Conservation (phyloP, 30 jellyfish, hydroid and myxozoan species). For the Cassiopea andromeda region DNA sequence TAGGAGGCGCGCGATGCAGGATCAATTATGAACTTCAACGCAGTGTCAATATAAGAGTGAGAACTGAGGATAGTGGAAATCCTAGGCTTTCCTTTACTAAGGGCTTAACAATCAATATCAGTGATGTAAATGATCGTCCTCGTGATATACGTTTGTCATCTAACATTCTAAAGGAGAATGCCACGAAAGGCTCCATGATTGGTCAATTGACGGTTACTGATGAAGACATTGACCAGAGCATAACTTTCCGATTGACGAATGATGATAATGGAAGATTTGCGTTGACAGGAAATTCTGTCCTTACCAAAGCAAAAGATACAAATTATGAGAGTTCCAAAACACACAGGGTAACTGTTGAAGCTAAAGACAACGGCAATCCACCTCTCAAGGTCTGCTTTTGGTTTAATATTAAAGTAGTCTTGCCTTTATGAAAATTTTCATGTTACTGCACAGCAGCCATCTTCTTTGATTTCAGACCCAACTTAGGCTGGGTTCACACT, state of each 20-base stretch:
- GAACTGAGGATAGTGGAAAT: slow-evolving; percentile 73
- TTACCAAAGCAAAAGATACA: slow-evolving; percentile 67
- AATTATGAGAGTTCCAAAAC: slow-evolving; percentile 72
- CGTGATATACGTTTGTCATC: slow-evolving; percentile 66
- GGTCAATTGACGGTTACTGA: slow-evolving; percentile 80
- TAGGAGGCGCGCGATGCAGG: slow-evolving; percentile 73
- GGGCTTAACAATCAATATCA: slow-evolving; percentile 28
- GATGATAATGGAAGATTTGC: slow-evolving; percentile 77
- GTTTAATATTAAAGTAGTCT: neutral
- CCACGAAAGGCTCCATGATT: slow-evolving; percentile 71
- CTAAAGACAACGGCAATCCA: slow-evolving; percentile 85
- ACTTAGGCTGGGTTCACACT: too few relatives aligned
- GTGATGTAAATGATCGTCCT: slow-evolving; percentile 84
- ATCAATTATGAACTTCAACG: slow-evolving; percentile 73
- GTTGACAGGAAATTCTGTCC: slow-evolving; percentile 11
- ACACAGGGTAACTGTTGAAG: slow-evolving; percentile 70
- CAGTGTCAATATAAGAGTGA: slow-evolving; percentile 23
- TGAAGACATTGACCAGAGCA: slow-evolving; percentile 79
- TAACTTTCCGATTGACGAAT: slow-evolving; percentile 51
- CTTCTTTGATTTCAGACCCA: too few relatives aligned
- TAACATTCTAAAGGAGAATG: slow-evolving; percentile 68
- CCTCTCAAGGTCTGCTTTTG: slow-evolving; percentile 45
- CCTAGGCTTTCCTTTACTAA: slow-evolving; percentile 61
- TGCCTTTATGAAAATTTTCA: too few relatives aligned
- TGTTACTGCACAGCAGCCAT: too few relatives aligned